Evolutionary conservation across 2,113 vertebrate species (phyloP), one percentile per base, ranked within the genome.

Genomic region (Chionodraco myersi): DNA sequence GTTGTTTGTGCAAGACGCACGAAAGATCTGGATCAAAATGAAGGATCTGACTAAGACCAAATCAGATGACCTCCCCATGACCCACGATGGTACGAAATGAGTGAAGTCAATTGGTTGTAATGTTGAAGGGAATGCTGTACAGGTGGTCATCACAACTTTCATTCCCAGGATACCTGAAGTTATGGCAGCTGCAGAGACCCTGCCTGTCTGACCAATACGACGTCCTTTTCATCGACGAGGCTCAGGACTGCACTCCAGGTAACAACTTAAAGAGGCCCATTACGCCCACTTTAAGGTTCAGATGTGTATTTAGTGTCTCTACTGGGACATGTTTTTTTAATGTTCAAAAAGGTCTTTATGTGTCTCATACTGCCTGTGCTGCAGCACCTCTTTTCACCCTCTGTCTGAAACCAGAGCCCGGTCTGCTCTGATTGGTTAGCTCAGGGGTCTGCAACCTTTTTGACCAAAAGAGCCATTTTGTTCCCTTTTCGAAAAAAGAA

Each of bases 161-260:
- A 10, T 90, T 74, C 65, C 9, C 73, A 98, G 97, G 97, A 15
- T 98, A 98, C 78, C 91, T 99, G 56, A 99, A 99, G 53, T 93
- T 99, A 1, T 99, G 97, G 97, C 98, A 99, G 91, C 95, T 99
- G 65, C 93, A 93, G 66, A 86, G 80, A 61, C 89, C 89, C n/a
- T 52, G 84, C 48, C 91, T 99, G 48, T 88, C 84, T 0, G 86
- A 92, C 0, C 69, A 61, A 0, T 99, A 95, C 2, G 94, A 98
- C 2, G 96, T 92, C 63, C 92, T 99, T 78, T 97, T 99, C 78
- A 95, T 99, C 1, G 98, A 99, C 2, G 97, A 99, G 93, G 97
- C 97, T 0, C 97, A 99, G 88, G 98, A 99, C 82, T 98, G 97
- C 90, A 98, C 96, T 12, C 97, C 97, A 84, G 97, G 98, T 99